Base-by-base conservation (phyloP, 1,140 invertebrate genomes). In the Galleria mellonella region DNA sequence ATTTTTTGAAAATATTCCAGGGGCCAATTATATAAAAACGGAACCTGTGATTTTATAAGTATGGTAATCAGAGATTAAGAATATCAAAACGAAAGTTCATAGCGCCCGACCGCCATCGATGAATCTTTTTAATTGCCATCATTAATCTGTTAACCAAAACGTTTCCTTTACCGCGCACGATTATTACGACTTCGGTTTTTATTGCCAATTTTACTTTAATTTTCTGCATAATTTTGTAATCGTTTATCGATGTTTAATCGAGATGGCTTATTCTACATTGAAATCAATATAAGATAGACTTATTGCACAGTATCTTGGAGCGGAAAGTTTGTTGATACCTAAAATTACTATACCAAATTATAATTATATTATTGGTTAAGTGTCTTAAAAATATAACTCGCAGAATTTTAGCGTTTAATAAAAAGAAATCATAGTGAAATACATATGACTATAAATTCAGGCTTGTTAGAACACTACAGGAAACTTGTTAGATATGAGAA, bases 71-170 rank as follows among this genome's bases (percentile, higher is more conserved):
- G 32, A 50, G 37, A 58, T 48, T 52, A 57, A 50, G 57, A 40
- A 47, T 51, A 60, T 62, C 64, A 70, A 71, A 67, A 55, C 47
- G 47, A 56, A 48, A 50, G 40, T 47, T 15, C 39, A 52, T 54
- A 43, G 48, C 51, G 53, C 54, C 39, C 51, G 51, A 37, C 57
- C 55, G 59, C 63, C 62, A 51, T 54, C 54, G 61, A 63, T 57
- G 44, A 62, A 67, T 45, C 61, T 65, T 66, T 72, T 73, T 73
- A 77, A 81, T 73, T 72, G 58, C 67, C 35, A 38, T 51, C 61
- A 75, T 76, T 76, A 75, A 79, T 71, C 72, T 62, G 43, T 43
- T 43, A 43, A 51, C 51, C 14, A 40, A 50, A 53, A 42, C 47
- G 42, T 66, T 57, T 61, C 60, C 43, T 60, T 36, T 32, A 47